Evolutionary conservation across 2,888 invertebrate genomes (phyloP), one percentile per base, ranked within the genome.

Genomic region (Coelopa pilipes): DNA sequence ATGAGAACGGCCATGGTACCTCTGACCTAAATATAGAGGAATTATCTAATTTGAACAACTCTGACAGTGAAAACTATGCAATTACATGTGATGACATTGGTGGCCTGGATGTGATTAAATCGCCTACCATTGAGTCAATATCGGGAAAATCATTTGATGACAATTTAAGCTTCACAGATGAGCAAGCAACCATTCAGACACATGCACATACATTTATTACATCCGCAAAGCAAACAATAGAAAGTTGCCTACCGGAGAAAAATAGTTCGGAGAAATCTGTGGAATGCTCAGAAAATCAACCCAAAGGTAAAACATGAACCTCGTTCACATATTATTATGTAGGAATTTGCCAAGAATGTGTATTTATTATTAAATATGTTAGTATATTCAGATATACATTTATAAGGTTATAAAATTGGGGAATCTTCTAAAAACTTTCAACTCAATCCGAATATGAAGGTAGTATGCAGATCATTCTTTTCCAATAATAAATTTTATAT

Each of bases 101-200:
- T 78, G 87, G 86, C 75, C 81, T 84, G 76, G 86, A 86, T 82
- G 84, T 87, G 74, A 83, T 86, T 76, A 87, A 87, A 80, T 86
- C 86, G 77, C 87, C 87, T 77, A 87, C 87, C 70, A 86, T 87
- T 81, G 87, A 87, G 80, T 87, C 87, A 78, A 85, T 87, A 82
- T 87, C 88, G 67, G 87, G 88, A 76, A 87, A 85, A 82, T 87
- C 86, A 75, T 87, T 87, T 78, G 87, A 88, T 81, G 87, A 87
- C 79, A 87, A 86, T 83, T 81, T 86, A 79, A 87, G 86, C 81
- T 84, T 84, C 76, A 83, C 83, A 76, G 87, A 86, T 72, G 84
- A 85, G 80, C 83, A 84, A 57, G 34, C 34, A 34, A 4, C 4
- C 47, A 15, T n/a, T 68, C 47, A 13, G 47, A 10, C 66, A 49